Base-by-base conservation (phyloP, 2,113 vertebrate species). In the Muntiacus reevesi region DNA sequence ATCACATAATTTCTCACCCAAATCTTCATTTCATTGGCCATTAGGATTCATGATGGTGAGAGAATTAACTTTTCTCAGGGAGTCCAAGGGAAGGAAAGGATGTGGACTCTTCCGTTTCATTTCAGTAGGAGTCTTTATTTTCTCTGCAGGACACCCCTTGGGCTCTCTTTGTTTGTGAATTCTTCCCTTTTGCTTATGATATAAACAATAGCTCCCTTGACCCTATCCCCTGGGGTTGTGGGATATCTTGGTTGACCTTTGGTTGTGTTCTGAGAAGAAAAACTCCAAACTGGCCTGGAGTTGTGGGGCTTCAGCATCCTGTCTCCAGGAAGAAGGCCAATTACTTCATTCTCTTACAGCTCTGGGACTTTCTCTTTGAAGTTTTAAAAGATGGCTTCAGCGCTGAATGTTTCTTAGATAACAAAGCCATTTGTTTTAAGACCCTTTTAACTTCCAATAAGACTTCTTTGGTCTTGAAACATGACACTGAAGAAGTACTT, bases 121-220 rank as follows among this genome's bases (percentile, higher is more conserved):
- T 96, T 94, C 54, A 93, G 40, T 76, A 59, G 74, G 55, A 87
- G 81, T 82, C 74, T 94, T 60, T 74, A 50, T 71, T 95, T 93
- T 89, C 43, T 95, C 54, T 52, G 27, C 7, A 64, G 87, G 86
- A 91, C 8, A 7, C 7, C 47, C 40, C 74, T 81, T 74, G 55
- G 33, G 45, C 47, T 60, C 50, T 85, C 28, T 84, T 33, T 87
- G 50, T 79, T 87, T 91, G 54, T 89, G 85, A 89, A 74, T 12
- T 82, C 47, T 91, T 95, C 36, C 50, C 33, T 87, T 95, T 83
- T 43, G 60, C 21, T 94, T 88, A 74, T 71, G 15, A 28, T 64
- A 57, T 55, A 90, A 95, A 59, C 30, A 81, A n/a, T 47, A 88
- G 47, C 55, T 89, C 47, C 79, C 33, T 95, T 9, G 15, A 78